A percentile compares a stretch with the other conserved stretches of the same genome.
These are phyloP conservation scores for Agrotis segetum DNA, from an alignment of 2,888 invertebrate genomes.

Conservation along the genomic window DNA sequence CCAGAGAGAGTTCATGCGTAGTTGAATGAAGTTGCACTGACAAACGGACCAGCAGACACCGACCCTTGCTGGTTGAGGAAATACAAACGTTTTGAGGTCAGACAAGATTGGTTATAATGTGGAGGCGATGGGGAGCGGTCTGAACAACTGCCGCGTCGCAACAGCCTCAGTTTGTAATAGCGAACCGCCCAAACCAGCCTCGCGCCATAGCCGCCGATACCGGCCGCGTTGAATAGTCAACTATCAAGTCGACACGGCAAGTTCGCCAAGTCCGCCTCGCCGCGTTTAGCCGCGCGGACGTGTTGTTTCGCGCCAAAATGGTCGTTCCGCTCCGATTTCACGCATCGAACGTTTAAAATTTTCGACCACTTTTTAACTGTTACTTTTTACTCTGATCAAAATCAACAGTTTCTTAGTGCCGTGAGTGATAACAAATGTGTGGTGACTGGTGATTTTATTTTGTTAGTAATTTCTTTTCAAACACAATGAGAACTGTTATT, in stretches of 20 bases:
- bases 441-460: conserved; percentile 74
- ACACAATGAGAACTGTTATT: conserved; percentile 85
- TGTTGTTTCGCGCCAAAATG: conserved; percentile 77
- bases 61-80: conserved; percentile 30
- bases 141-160: conserved; percentile 65
- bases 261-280: conserved; percentile 77
- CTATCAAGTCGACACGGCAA: conserved; percentile 44
- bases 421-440: conserved; percentile 72
- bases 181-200: conserved; percentile 62
- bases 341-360: conserved; percentile 61
- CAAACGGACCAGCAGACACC: conserved; percentile 8
- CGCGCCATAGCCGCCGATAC: conserved; percentile 54
- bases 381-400: conserved; percentile 73
- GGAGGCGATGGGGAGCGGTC: conserved; percentile 32
- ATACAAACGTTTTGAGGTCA: conserved; percentile 46
- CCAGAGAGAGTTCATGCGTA: conserved; percentile 22
- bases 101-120: conserved; percentile 30
- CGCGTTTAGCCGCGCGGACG: conserved; percentile 74
- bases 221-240: conserved; percentile 50
- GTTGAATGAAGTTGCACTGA: conserved; percentile 35
- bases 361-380: conserved; percentile 70
- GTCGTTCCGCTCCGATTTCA: conserved; percentile 70
- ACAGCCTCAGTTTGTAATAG: conserved; percentile 53
- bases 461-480: conserved; percentile 70
- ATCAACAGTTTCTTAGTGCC: conserved; percentile 77